Conservation (phyloP, 2,113 vertebrate species). For the Brachyhypopomus occidentalis region DNA sequence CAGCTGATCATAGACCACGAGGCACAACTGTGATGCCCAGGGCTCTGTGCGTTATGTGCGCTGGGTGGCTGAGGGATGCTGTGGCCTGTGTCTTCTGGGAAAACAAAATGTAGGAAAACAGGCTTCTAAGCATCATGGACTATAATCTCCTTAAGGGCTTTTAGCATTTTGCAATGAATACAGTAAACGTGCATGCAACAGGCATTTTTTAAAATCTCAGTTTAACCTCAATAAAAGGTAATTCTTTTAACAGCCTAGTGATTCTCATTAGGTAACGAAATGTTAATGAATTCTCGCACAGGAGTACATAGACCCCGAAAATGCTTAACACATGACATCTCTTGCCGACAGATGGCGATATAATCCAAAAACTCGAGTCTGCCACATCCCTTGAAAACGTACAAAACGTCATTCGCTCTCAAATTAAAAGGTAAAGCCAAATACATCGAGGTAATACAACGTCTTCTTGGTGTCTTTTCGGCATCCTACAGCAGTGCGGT, state of each 20-base stretch:
- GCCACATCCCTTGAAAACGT: neutral
- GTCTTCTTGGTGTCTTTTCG: neutral
- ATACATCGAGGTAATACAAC: neutral
- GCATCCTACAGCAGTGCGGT: neutral
- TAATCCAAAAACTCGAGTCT: slow-evolving; percentile 11
- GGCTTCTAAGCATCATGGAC: neutral
- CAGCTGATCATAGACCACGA: neutral
- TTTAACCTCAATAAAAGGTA: neutral
- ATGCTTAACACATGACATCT: neutral
- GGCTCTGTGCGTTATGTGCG: neutral
- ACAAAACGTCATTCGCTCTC: neutral
- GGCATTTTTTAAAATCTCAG: neutral
- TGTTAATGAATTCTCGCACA: neutral
- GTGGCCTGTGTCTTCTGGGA: neutral
- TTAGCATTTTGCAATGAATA: neutral
- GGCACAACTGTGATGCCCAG: too few species aligned
- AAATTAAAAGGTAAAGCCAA: neutral
- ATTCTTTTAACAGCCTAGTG: neutral
- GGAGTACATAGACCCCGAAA: neutral
- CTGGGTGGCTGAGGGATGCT: neutral
- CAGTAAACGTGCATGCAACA: neutral
- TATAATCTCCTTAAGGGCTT: neutral
- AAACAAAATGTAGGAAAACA: neutral
- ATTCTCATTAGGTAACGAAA: neutral
- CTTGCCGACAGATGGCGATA: slow-evolving; percentile 41